Percentiles rank a stretch among this genome's conserved stretches.
These are phyloP conservation scores for Strix uralensis DNA, from an alignment of 2,113 vertebrate species.

Conservation along the genomic window DNA sequence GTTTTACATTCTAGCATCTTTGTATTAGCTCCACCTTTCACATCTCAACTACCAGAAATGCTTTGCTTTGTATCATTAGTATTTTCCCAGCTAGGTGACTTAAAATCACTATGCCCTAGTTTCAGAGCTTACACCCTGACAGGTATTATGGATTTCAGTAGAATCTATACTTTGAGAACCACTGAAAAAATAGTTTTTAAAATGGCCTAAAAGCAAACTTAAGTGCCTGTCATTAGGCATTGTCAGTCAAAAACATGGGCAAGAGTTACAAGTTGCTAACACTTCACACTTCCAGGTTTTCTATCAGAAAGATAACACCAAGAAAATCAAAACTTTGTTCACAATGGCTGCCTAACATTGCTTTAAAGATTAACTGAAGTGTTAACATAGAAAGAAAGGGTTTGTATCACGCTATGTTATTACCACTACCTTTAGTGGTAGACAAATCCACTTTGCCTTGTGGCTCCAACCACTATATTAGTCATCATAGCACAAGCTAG, in stretches of 20 bases:
- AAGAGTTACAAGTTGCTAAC: background rate
- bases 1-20: background rate
- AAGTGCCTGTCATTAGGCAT: background rate
- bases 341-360: background rate
- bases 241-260: background rate
- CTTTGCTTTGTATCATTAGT: background rate
- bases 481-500: background rate
- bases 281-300: background rate
- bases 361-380: background rate
- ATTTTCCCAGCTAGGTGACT: background rate
- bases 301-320: background rate
- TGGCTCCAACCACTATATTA: background rate
- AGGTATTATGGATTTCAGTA: background rate
- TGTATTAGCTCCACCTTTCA: background rate
- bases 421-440: background rate
- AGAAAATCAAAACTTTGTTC: background rate
- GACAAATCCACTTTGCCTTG: background rate
- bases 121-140: background rate
- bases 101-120: background rate
- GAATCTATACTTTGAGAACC: background rate
- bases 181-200: background rate
- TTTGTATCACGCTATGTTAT: background rate
- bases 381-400: background rate
- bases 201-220: background rate
- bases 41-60: background rate